Base-by-base conservation (phyloP, 2,797 vertebrate genomes). In the Thalassophryne amazonica region DNA sequence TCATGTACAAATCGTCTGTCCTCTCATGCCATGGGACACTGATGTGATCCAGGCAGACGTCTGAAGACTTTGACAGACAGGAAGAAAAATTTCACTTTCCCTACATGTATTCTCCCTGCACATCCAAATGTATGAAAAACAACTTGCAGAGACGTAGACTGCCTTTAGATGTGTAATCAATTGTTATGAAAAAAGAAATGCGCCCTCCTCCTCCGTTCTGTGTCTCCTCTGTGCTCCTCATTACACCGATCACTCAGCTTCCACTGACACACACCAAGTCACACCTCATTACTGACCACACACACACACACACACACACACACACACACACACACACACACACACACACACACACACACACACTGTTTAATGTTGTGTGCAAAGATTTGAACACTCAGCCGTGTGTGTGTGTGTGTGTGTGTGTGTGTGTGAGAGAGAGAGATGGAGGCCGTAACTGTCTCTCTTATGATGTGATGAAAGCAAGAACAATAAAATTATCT, bases 181-280 rank as follows among this genome's bases (percentile, higher is more conserved):
- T 58, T 9, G 22, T 50, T 39, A 37, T 33, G 13, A 46, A 65
- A 54, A 60, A 57, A 14, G 57, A 50, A 57, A 58, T 40, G 25
- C 28, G 18, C 16, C 45, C 21, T 28, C 43, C 17, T 43, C 38
- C 33, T 30, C 22, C 22, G 19, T 32, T 16, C 29, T 24, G 6
- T 35, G 18, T 46, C 12, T n/a, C 13, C 6, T 28, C 23, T 55
- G 37, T 25, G 39, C 48, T 34, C 54, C 75, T 84, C 78, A 73
- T 83, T 87, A 83, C 15, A 6, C 50, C 71, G 72, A 86, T 86
- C 73, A 83, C 59, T 84, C 81, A 81, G 42, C 63, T 69, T 55
- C 49, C 64, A 70, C 65, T 77, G 79, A 75, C 69, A 43, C 62
- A 53, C 62, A 55, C 47, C 53, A n/a, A 57, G 80, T 83, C 75